Conservation (phyloP, 2,113 vertebrate genomes). For the Poecile atricapillus region DNA sequence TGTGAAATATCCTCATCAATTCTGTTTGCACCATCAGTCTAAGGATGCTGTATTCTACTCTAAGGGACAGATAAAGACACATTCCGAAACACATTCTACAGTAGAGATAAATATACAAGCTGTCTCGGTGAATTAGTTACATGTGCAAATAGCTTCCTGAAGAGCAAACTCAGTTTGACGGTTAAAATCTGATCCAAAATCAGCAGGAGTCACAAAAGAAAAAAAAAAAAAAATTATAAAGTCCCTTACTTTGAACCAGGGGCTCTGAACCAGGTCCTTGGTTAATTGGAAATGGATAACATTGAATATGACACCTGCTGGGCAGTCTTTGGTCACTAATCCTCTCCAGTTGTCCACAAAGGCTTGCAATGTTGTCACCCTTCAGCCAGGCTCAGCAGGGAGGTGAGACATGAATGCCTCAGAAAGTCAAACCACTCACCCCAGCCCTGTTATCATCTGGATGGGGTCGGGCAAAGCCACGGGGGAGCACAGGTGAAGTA, state of each 20-base stretch:
- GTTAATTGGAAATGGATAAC: slow-evolving; percentile 4
- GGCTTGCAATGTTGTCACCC: not conserved
- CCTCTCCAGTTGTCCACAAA: slow-evolving; percentile 29
- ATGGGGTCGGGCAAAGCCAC: not conserved
- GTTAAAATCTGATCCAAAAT: slow-evolving; percentile 10
- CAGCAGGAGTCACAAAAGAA: not conserved
- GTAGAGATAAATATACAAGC: slow-evolving; percentile 35
- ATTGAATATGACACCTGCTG: not conserved
- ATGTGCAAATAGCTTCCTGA: slow-evolving; percentile 23
- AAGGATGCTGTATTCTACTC: not conserved
- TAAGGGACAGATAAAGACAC: slow-evolving; percentile 14
- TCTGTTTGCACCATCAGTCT: not conserved
- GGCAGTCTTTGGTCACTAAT: slow-evolving; percentile 17
- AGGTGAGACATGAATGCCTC: not conserved
- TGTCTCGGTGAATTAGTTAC: slow-evolving; percentile 24
- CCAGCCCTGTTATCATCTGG: not conserved
- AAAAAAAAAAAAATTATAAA: not conserved
- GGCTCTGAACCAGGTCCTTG: not conserved
- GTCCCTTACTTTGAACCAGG: not conserved
- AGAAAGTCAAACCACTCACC: not conserved
- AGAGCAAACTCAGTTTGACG: not conserved
- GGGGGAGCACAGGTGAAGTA: not conserved
- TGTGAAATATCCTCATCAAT: not conserved
- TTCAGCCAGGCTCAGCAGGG: not conserved
- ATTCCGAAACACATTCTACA: slow-evolving; percentile 1